phyloP scores from a whole-genome alignment of 2,113 vertebrate species.

The Barbus barbus region DNA sequence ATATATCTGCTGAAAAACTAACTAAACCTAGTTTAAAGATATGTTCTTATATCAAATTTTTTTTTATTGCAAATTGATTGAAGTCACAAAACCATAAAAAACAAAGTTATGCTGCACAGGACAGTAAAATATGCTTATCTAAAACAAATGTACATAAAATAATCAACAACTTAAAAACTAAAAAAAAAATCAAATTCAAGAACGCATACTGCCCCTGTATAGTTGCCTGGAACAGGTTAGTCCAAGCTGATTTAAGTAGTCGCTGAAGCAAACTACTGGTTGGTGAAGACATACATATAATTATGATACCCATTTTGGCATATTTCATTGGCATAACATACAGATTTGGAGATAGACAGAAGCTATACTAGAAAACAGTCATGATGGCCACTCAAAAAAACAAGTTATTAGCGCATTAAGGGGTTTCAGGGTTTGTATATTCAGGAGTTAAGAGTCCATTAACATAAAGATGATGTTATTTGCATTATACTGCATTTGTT shows the following conservation, averaged over 20 bases:
- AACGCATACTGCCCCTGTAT: too few species aligned
- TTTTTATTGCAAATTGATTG: too few species aligned
- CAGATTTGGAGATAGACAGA: background rate
- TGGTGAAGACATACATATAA: background rate
- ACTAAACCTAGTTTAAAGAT: too few species aligned
- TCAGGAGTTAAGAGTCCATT: slow-evolving; percentile 23
- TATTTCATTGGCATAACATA: background rate
- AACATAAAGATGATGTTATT: slow-evolving; percentile 22
- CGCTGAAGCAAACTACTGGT: background rate
- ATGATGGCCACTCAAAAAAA: slow-evolving; percentile 9
- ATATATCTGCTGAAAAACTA: too few species aligned
- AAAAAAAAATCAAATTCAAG: too few species aligned
- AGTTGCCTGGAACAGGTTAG: too few species aligned
- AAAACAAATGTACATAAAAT: background rate
- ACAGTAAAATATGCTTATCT: background rate
- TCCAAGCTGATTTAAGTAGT: background rate
- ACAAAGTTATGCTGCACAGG: background rate
- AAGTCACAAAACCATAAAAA: background rate
- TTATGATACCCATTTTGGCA: background rate
- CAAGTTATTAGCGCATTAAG: background rate
- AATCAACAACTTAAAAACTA: background rate
- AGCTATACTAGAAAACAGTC: background rate
- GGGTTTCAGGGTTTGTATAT: background rate
- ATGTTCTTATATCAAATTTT: too few species aligned
- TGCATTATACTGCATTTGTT: background rate